phyloP scores from a whole-genome alignment of 2,888 invertebrate genomes.

The Folsomia candida region DNA sequence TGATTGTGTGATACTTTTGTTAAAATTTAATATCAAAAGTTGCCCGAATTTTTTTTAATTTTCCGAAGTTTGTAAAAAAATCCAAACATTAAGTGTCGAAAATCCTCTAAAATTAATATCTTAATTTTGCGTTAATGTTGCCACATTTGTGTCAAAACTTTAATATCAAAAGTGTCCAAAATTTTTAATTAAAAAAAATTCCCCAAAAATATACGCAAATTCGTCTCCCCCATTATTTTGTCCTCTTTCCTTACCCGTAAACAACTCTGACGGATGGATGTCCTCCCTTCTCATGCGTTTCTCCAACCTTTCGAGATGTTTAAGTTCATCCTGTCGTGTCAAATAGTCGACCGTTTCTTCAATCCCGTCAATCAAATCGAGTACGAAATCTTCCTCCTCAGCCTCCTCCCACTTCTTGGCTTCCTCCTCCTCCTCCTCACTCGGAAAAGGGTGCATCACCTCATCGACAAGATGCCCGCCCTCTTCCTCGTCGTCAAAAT shows the following conservation, averaged over 20 bases:
- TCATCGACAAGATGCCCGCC: background rate
- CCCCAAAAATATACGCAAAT: too few relatives aligned
- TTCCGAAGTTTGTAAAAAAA: too few relatives aligned
- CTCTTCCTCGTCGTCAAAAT: background rate
- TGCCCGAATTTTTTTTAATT: too few relatives aligned
- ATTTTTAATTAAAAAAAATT: background rate
- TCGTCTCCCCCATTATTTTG: too few relatives aligned
- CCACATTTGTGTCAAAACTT: too few relatives aligned
- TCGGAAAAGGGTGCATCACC: background rate
- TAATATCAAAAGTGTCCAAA: too few relatives aligned
- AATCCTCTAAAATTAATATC: too few relatives aligned
- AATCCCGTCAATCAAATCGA: background rate
- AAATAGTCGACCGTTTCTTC: background rate
- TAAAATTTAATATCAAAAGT: too few relatives aligned
- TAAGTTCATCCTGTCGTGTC: background rate
- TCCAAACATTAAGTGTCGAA: too few relatives aligned
- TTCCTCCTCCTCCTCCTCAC: conserved; percentile 17
- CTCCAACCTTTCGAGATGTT: background rate
- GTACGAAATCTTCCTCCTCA: background rate
- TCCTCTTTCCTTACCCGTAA: background rate
- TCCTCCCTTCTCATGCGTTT: background rate
- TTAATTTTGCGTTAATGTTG: too few relatives aligned
- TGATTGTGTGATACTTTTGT: too few relatives aligned
- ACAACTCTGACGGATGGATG: background rate
- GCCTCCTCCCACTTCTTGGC: conserved; percentile 7